Conservation (phyloP, 2,113 vertebrate genomes). For the Pelecanoides urinatrix region DNA sequence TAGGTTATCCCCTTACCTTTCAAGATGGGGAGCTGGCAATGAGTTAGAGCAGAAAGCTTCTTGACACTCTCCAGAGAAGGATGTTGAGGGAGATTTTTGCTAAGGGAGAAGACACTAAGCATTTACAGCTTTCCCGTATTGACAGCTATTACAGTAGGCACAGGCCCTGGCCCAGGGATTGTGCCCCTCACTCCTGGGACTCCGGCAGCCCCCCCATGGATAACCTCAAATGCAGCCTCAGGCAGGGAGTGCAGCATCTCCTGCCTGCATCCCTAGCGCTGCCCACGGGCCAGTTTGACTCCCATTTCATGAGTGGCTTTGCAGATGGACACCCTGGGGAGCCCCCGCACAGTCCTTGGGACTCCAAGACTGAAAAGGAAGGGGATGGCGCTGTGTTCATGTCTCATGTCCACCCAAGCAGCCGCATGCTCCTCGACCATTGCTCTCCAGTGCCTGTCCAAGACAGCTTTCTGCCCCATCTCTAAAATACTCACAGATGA, state of each 20-base stretch:
- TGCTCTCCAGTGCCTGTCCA: not conserved
- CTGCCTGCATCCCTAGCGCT: not conserved
- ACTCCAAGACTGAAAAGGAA: not conserved
- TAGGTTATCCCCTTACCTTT: not conserved
- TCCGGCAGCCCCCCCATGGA: not conserved
- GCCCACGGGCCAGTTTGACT: not conserved
- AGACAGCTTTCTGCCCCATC: not conserved
- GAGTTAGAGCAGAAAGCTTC: not conserved
- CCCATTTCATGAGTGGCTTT: not conserved
- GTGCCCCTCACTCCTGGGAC: not conserved
- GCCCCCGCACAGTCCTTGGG: not conserved
- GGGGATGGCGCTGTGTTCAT: not conserved
- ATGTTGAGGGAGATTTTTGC: not conserved
- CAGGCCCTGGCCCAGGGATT: not conserved
- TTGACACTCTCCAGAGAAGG: not conserved
- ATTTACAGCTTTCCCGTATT: not conserved
- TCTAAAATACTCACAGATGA: not conserved
- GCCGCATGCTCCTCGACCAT: not conserved
- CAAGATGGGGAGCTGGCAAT: rapidly evolving
- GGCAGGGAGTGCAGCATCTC: not conserved
- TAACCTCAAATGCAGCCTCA: not conserved
- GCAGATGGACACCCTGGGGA: not conserved
- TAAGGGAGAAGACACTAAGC: not conserved
- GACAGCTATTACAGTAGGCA: not conserved
- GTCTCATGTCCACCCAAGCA: not conserved